Evolutionary conservation across 2,888 invertebrate species (phyloP), one percentile per base, ranked within the genome.

Genomic region (Eupithecia tripunctaria): DNA sequence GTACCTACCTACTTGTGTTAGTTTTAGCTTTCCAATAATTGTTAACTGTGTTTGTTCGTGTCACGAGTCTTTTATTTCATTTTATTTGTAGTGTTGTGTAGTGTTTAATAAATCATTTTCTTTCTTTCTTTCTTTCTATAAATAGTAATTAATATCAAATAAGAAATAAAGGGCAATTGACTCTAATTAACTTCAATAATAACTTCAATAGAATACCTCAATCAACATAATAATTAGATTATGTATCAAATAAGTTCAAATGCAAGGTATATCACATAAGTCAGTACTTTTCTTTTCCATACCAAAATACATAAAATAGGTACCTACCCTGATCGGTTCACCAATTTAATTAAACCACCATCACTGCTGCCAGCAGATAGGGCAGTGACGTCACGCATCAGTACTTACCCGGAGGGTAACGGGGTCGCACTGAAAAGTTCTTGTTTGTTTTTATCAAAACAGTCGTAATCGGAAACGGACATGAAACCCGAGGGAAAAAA

Each of bases 341-440:
- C 62, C 62, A 64, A 29, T 72, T 76, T 71, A 71, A 76, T 72
- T 64, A 68, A 65, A 70, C 38, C 67, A 47, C 29, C 62, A 71
- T 56, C 69, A 60, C 67, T 77, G 78, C 68, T 70, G 70, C 67
- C 62, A 65, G 68, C 27, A 73, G 78, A 78, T 78, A 78, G 77
- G 74, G 73, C 27, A 71, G 71, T 75, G 74, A 75, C 66, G 77
- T 75, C 73, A 76, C 73, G 73, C 76, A 51, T 76, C 76, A 72
- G 68, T 74, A 65, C 43, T 38, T 27, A 62, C 63, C 63, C 60
- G 32, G 62, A 60, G 64, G 72, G 66, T 43, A 71, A 69, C 27
- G 14, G 66, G 67, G 66, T 68, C 12, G 36, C 29, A 1, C 14
- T 71, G 65, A 74, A 70, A 70, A 73, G 51, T 73, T 67, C 64